phyloP scores from a whole-genome alignment of 1,140 invertebrate genomes.

The Drosophila orosa region DNA sequence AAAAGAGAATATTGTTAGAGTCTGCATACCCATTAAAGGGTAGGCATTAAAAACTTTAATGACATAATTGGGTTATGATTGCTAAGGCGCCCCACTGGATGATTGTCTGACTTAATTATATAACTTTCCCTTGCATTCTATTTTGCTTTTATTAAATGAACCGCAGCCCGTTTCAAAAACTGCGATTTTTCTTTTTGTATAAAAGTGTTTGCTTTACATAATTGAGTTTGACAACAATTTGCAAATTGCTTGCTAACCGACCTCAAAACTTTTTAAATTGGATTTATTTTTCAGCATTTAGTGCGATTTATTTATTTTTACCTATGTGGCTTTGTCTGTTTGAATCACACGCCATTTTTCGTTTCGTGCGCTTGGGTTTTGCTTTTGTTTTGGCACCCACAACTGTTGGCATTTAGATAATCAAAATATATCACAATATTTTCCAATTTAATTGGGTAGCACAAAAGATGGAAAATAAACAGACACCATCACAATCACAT shows the following conservation, averaged over 20 bases:
- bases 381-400: slow-evolving; percentile 29
- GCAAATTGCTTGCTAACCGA: slow-evolving; percentile 52
- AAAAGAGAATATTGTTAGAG: neutral
- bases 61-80: slow-evolving; percentile 2
- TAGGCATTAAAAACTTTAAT: neutral
- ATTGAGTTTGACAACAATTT: slow-evolving; percentile 73
- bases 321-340: slow-evolving; percentile 20
- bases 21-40: neutral
- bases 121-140: neutral
- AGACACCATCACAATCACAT: neutral
- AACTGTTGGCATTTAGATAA: slow-evolving; percentile 51
- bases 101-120: slow-evolving; percentile 1
- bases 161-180: neutral
- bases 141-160: slow-evolving; percentile 7
- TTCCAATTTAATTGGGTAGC: slow-evolving; percentile 57
- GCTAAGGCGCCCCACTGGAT: neutral
- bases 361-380: slow-evolving; percentile 27
- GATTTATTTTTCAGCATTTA: slow-evolving; percentile 48
- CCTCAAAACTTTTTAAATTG: slow-evolving; percentile 49
- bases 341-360: slow-evolving; percentile 37
- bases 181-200: slow-evolving; percentile 10
- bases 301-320: slow-evolving; percentile 45
- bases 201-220: slow-evolving; percentile 37
- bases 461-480: slow-evolving; percentile 24
- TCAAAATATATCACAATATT: slow-evolving; percentile 63